Evolutionary conservation across 2,113 vertebrate species (phyloP), one percentile per base, ranked within the genome.

Genomic region (Centrocercus urophasianus): DNA sequence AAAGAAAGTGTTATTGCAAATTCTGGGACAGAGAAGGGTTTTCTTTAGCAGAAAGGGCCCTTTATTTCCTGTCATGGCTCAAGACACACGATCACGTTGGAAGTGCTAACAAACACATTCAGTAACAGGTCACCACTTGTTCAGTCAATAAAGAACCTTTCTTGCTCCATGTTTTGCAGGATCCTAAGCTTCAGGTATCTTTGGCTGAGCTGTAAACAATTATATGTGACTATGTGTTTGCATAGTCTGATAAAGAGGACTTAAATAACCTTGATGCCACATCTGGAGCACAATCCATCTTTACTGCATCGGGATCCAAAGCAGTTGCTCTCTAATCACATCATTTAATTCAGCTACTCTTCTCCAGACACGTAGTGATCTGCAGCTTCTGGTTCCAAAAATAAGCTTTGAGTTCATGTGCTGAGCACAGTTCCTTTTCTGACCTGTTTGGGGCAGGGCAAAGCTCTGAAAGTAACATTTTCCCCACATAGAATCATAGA

Each of bases 71-170:
- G 16, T 83, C n/a, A 1, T 81, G 92, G 79, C 92, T 69, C 84
- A 69, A 86, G 92, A 95, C 85, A 92, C 82, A 65, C 1, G 59
- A 89, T 96, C 86, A 87, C 10, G 0, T 87, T 94, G 90, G 90
- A 92, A 94, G 90, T 92, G 86, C 90, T 95, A 97, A 94, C 90
- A 91, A 94, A 92, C 72, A 77, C 74, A 20, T n/a, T 79, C 8
- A 24, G 73, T 88, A 94, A 97, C 89, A 96, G 90, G 90, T 95
- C 52, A 0, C 52, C 0, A 1, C 93, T 95, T 97, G 91, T 96
- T 95, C 92, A 42, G 60, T 50, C 93, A 75, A 96, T 88, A 95
- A 89, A 94, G 95, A 92, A 59, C 85, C 88, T 93, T 96, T 96
- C 88, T 95, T 89, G 64, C 74, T 73, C 64, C 7, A 0, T 90